Conservation (phyloP, 2,113 vertebrate species). For the Hemibagrus wyckioides region DNA sequence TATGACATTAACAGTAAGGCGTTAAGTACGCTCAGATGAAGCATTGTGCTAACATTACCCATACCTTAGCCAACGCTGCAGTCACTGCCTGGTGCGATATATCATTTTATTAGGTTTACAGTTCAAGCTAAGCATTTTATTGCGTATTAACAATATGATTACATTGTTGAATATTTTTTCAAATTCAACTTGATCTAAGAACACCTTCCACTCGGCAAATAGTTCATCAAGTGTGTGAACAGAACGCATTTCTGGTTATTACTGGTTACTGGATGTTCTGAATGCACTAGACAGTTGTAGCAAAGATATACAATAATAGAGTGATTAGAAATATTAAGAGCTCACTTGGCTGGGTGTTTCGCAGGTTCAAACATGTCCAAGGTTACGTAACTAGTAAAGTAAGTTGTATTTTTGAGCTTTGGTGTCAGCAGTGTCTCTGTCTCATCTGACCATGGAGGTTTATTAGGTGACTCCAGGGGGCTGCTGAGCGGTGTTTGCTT, state of each 20-base stretch:
- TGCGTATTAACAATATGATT: not conserved
- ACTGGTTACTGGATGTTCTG: not conserved
- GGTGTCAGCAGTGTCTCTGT: conserved; percentile 27
- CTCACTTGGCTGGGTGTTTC: not conserved
- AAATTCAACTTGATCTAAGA: not conserved
- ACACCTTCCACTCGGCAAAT: not conserved
- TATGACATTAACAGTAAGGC: not conserved
- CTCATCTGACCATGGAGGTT: conserved; percentile 1
- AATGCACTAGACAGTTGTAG: not conserved
- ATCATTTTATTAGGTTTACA: not conserved
- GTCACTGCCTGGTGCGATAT: not conserved
- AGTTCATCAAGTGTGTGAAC: not conserved
- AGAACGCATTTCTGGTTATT: not conserved
- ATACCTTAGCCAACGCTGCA: not conserved
- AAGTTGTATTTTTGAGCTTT: not conserved
- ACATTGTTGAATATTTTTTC: not conserved
- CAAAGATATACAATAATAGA: not conserved
- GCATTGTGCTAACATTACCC: not conserved
- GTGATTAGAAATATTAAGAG: not conserved
- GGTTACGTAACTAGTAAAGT: conserved; percentile 13
- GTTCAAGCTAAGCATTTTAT: not conserved
- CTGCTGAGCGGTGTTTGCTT: conserved; percentile 2
- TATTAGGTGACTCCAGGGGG: conserved; percentile 14
- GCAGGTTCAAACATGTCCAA: not conserved
- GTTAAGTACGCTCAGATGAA: not conserved